These are phyloP conservation scores for Yasuhikotakia modesta DNA, from an alignment of 2,797 vertebrate genomes.

Conservation along the genomic window DNA sequence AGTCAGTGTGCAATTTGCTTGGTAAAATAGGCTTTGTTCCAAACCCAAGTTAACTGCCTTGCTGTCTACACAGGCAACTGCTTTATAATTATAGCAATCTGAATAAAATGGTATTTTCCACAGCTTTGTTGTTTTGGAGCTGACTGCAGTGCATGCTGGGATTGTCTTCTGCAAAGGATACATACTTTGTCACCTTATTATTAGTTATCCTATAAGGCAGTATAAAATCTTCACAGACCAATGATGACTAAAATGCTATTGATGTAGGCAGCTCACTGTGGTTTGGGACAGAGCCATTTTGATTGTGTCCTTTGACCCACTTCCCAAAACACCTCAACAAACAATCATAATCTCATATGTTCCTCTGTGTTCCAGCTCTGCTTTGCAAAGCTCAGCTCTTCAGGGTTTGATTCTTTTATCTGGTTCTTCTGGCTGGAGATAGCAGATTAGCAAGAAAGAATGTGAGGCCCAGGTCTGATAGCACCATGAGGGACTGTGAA, in stretches of 20 bases:
- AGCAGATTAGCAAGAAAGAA: conserved; percentile 46
- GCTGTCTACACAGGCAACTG: not conserved
- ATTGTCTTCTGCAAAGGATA: not conserved
- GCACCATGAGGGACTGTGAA: conserved; percentile 39
- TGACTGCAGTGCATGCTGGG: not conserved
- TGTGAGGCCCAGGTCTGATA: conserved; percentile 38
- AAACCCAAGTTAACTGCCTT: not conserved
- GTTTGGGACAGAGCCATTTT: not conserved
- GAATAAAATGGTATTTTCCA: not conserved
- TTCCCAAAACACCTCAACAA: not conserved
- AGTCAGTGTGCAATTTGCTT: not conserved
- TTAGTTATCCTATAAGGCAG: not conserved
- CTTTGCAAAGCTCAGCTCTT: not conserved
- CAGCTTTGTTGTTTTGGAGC: no score
- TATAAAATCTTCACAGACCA: not conserved
- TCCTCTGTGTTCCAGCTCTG: not conserved
- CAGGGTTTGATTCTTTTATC: conserved; percentile 38
- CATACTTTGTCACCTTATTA: not conserved
- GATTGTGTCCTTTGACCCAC: not conserved
- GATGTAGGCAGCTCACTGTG: not conserved
- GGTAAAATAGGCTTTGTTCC: not conserved
- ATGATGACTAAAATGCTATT: not conserved
- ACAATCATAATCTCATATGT: not conserved
- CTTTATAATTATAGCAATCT: not conserved
- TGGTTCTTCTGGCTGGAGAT: conserved; percentile 33